phyloP scores from a whole-genome alignment of 2,113 vertebrate genomes.

The Calidris pygmaea region DNA sequence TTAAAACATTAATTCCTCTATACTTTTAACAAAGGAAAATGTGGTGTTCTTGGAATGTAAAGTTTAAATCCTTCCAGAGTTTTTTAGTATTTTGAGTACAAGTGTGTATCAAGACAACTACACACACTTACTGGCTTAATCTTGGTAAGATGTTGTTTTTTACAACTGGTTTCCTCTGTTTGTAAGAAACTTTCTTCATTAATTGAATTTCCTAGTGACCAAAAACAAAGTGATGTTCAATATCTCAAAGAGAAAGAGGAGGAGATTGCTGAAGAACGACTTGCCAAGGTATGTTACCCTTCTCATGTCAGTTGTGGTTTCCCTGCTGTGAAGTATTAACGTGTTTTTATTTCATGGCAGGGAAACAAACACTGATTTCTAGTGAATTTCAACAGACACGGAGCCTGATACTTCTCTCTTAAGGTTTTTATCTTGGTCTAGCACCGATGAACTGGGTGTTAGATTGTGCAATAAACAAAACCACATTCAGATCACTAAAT shows the following conservation, averaged over 20 bases:
- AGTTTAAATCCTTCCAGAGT: not conserved
- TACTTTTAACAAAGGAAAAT: not conserved
- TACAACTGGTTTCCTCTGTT: not conserved
- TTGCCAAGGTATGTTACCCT: slow-evolving; percentile 77
- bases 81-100: not conserved
- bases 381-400: not conserved
- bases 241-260: slow-evolving; percentile 70
- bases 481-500: not conserved
- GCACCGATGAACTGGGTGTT: not conserved
- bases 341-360: not conserved
- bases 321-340: not conserved
- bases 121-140: not conserved
- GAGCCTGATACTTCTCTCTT: not conserved
- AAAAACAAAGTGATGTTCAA: slow-evolving; percentile 38
- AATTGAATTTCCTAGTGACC: slow-evolving; percentile 34
- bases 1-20: not conserved
- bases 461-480: not conserved
- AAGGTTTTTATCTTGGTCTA: not conserved
- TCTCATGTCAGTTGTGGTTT: not conserved
- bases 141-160: not conserved
- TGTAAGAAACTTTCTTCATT: not conserved
- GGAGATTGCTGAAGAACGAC: slow-evolving; percentile 80
- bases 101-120: not conserved
- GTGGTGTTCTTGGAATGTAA: not conserved
- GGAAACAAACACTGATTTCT: not conserved